phyloP scores from a whole-genome alignment of 2,888 invertebrate genomes.

The Cheilosia variabilis region DNA sequence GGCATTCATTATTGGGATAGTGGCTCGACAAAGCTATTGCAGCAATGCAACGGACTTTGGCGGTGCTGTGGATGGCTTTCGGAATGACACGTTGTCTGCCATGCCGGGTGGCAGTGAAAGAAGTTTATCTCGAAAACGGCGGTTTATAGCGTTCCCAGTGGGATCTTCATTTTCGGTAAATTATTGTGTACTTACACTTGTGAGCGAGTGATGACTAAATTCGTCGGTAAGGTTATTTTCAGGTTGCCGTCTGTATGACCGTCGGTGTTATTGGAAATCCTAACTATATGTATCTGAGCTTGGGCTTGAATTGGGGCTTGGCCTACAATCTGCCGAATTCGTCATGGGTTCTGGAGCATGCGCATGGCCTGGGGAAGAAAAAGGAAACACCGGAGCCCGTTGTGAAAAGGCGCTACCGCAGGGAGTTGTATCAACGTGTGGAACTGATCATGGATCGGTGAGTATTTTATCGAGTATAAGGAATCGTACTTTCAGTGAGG shows the following conservation, averaged over 20 bases:
- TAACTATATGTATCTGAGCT: slow-evolving; percentile 85
- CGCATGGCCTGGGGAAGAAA: slow-evolving; percentile 77
- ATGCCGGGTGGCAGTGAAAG: neutral
- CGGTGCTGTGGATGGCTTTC: neutral
- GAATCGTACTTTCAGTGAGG: too few species aligned
- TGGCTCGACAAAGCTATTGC: slow-evolving; percentile 4
- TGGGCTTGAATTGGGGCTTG: slow-evolving; percentile 89
- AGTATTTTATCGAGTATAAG: slow-evolving; percentile 76
- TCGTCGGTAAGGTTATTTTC: slow-evolving; percentile 36
- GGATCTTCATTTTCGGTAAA: slow-evolving; percentile 85
- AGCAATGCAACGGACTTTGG: neutral
- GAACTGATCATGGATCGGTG: slow-evolving; percentile 89
- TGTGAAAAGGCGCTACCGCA: slow-evolving; percentile 85
- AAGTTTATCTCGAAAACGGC: slow-evolving; percentile 81
- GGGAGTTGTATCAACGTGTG: slow-evolving; percentile 88
- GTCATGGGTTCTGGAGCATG: slow-evolving; percentile 84
- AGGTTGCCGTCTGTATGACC: slow-evolving; percentile 86
- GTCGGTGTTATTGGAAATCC: slow-evolving; percentile 86
- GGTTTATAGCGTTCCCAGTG: slow-evolving; percentile 85
- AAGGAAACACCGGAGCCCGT: slow-evolving; percentile 61
- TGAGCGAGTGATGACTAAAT: neutral
- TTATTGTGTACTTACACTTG: slow-evolving; percentile 23
- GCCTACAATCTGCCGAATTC: slow-evolving; percentile 87
- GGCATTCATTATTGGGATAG: slow-evolving; percentile 19
- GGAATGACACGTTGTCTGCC: neutral